Base-by-base conservation (phyloP, 2,888 invertebrate species). In the Pseudolycoriella hygida region DNA sequence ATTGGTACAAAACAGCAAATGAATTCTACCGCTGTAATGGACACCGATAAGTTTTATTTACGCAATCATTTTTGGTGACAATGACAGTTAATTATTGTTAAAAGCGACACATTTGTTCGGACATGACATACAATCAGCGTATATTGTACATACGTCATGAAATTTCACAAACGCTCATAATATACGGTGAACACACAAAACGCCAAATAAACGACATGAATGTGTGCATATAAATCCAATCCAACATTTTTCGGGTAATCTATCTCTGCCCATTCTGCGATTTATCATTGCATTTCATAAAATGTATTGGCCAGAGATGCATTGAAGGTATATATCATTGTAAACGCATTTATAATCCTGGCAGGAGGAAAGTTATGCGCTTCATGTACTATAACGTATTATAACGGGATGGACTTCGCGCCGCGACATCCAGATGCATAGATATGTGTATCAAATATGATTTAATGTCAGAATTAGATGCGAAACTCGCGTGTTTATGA, bases 391-490 rank as follows among this genome's bases (percentile, higher is more conserved):
- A 14, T 34, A 14, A 14, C 34, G 11, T 8, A 3, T 3, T 34
- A 25, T 25, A 25, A 25, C 25, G 25, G 25, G 25, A 25, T 25
- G 25, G 25, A 25, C 25, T 25, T 25, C 25, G 25, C 25, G 25
- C 25, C 25, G 25, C 25, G 25, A 25, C 25, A 25, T 25, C 25
- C 25, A 25, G 25, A 25, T 25, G 25, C 25, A 25, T 25, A 39
- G 39, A 39, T 39, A 44, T 39, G 39, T 44, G 39, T 37, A 44
- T 44, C 44, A 44, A 44, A 38, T 37, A 44, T 44, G 44, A 44
- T 44, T 44, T 44, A 44, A 38, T 30, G 44, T 44, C 44, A 44
- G 38, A 44, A 37, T 34, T 34, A 14, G 34, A 34, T 14, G 12
- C n/a, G 34, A 34, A 34, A 34, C 15, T 10, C 39, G 39, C 39